Evolutionary conservation across 2,113 vertebrate species (phyloP).

Genomic region (Peromyscus maniculatus): DNA sequence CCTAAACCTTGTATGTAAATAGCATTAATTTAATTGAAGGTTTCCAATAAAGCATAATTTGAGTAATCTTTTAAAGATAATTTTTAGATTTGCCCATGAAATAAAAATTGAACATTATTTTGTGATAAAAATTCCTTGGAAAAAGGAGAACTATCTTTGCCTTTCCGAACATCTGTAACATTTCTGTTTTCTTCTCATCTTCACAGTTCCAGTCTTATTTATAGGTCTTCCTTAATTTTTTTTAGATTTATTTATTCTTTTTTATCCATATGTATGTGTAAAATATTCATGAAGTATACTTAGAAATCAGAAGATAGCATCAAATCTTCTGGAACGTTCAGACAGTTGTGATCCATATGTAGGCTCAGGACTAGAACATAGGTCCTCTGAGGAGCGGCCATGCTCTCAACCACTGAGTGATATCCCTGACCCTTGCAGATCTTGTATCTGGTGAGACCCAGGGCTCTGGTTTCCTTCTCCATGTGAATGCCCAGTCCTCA

Average conservation of each 20-base stretch:
- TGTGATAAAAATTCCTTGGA: slow-evolving; percentile 20
- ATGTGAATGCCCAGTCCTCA: background rate
- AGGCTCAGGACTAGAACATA: too few relatives aligned
- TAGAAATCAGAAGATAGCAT: background rate
- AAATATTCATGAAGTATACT: background rate
- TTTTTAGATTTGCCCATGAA: slow-evolving; percentile 44
- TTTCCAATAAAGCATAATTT: background rate
- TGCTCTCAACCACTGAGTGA: background rate
- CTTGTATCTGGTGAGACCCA: background rate
- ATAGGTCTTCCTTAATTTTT: background rate
- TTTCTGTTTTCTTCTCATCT: background rate
- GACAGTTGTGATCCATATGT: background rate
- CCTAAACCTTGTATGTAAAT: background rate
- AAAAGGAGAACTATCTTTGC: background rate
- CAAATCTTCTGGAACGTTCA: background rate
- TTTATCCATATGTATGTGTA: background rate
- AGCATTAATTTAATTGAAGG: slow-evolving; percentile 16
- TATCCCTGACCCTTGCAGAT: background rate
- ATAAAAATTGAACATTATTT: slow-evolving; percentile 46
- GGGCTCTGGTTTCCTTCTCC: background rate
- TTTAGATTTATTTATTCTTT: background rate
- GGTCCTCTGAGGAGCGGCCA: background rate
- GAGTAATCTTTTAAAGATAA: background rate
- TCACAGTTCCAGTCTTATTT: background rate
- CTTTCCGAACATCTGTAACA: background rate